Conservation (phyloP, 1,140 invertebrate species). For the Drosophila pandora region DNA sequence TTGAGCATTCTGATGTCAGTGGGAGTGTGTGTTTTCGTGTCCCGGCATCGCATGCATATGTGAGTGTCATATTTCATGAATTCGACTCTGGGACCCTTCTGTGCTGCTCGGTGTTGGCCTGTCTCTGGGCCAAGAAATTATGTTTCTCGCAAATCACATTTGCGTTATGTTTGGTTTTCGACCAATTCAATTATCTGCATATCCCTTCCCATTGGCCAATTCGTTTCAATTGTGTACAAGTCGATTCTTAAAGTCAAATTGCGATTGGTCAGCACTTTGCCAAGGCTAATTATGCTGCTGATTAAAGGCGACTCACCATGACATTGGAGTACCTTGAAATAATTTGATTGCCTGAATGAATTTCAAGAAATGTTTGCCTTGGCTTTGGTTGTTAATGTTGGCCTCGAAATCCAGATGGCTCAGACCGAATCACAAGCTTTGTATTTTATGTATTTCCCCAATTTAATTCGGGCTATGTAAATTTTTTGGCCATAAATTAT, state of each 20-base stretch:
- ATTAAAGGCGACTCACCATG: constrained; percentile 29
- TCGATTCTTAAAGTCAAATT: constrained; percentile 16
- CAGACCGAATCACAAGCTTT: constrained; percentile 9
- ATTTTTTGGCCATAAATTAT: constrained; percentile 36
- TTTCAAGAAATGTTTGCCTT: not conserved
- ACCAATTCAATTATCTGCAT: constrained; percentile 36
- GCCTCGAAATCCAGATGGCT: constrained; percentile 2
- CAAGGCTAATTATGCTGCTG: constrained; percentile 23
- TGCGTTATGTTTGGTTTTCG: constrained; percentile 32
- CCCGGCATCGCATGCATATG: constrained; percentile 10
- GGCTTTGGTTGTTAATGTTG: not conserved
- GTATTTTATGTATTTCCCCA: constrained; percentile 20
- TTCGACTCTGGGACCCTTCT: constrained; percentile 24
- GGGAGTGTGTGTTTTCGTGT: not conserved
- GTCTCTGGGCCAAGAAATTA: constrained; percentile 21
- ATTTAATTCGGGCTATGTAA: constrained; percentile 41
- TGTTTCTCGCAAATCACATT: constrained; percentile 40
- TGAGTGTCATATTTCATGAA: constrained; percentile 57
- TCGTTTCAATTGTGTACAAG: constrained; percentile 17
- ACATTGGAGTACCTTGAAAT: constrained; percentile 10
- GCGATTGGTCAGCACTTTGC: constrained; percentile 16
- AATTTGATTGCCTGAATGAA: constrained; percentile 3
- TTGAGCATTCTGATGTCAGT: not conserved
- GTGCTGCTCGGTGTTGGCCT: constrained; percentile 8
- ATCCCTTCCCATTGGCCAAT: constrained; percentile 5